phyloP scores from a whole-genome alignment of 2,113 vertebrate genomes.

The Sinocyclocheilus anshuiensis region DNA sequence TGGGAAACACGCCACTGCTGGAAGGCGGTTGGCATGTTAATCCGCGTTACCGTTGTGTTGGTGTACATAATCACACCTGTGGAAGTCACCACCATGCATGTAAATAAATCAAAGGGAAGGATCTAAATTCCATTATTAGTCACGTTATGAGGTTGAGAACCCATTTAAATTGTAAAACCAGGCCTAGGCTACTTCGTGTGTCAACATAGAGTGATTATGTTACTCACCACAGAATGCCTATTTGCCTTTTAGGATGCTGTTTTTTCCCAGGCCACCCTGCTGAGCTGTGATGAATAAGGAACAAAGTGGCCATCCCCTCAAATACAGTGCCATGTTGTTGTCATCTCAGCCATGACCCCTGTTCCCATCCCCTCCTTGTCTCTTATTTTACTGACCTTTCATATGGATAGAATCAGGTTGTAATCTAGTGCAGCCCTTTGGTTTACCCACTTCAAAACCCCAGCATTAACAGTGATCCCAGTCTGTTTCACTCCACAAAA shows the following conservation, averaged over 20 bases:
- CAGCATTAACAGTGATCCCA: slow-evolving; percentile 67
- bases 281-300: slow-evolving; percentile 74
- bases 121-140: background rate
- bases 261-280: slow-evolving; percentile 72
- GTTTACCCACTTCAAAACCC: slow-evolving; percentile 55
- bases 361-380: slow-evolving; percentile 54
- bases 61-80: slow-evolving; percentile 52
- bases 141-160: background rate
- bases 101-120: slow-evolving; percentile 61
- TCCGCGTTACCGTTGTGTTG: slow-evolving; percentile 38
- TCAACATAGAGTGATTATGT: background rate
- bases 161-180: background rate
- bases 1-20: slow-evolving; percentile 50
- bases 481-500: slow-evolving; percentile 68
- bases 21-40: slow-evolving; percentile 63
- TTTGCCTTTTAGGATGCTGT: slow-evolving; percentile 64
- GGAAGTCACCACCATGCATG: slow-evolving; percentile 54
- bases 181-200: background rate
- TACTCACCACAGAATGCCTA: slow-evolving; percentile 56
- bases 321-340: slow-evolving; percentile 56
- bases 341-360: slow-evolving; percentile 49
- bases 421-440: slow-evolving; percentile 68
- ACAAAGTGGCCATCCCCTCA: slow-evolving; percentile 62
- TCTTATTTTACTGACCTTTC: slow-evolving; percentile 70
- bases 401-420: slow-evolving; percentile 78